These are phyloP conservation scores for Meiosimyza decipiens DNA, from an alignment of 2,888 invertebrate species.

Conservation along the genomic window DNA sequence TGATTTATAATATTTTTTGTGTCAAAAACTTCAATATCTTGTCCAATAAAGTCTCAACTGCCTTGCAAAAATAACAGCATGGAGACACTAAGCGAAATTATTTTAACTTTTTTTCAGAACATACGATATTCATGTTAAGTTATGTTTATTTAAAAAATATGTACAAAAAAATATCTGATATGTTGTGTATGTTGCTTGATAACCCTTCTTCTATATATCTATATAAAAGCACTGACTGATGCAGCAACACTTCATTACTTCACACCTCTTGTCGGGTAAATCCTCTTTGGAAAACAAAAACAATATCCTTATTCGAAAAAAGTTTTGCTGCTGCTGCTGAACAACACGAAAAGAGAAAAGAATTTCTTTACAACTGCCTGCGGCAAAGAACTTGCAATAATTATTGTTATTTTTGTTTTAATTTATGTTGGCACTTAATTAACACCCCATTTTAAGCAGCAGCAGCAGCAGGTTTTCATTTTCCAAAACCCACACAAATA, in stretches of 20 bases:
- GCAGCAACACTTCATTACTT: not conserved
- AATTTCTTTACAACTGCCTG: conserved; percentile 15
- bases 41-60: no score
- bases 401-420: conserved; percentile 38
- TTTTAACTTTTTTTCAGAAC: no score
- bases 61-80: no score
- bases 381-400: conserved; percentile 14
- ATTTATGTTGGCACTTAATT: conserved; percentile 48
- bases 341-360: not conserved
- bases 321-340: not conserved
- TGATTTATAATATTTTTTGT: conserved; percentile 9
- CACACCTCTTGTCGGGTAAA: not conserved
- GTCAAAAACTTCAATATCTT: no score
- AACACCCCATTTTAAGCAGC: conserved; percentile 30
- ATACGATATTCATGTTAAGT: no score
- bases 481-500: not conserved
- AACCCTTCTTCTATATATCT: not conserved
- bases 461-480: conserved; percentile 25
- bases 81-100: no score
- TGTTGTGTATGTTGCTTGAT: not conserved
- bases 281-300: not conserved
- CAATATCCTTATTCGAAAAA: not conserved
- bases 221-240: not conserved
- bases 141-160: no score
- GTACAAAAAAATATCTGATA: no score